Evolutionary conservation across 2,113 vertebrate species (phyloP), one percentile per base, ranked within the genome.

Genomic region (Setophaga kirtlandii): DNA sequence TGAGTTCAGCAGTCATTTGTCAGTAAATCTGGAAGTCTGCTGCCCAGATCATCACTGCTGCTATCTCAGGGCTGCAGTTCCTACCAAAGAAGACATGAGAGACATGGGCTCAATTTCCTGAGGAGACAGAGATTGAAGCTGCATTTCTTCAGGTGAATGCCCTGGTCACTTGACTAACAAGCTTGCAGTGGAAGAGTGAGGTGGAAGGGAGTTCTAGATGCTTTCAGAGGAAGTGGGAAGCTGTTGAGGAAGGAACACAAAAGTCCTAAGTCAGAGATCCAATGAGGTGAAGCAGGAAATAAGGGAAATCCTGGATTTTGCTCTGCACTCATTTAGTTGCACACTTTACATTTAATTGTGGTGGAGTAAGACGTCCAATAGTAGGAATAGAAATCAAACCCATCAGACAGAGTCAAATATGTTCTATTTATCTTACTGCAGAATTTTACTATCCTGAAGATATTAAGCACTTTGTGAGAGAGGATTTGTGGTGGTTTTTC

Each of bases 311-410:
- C 12, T 64, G 19, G 19, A 44, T 44, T 88, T 92, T 64, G 9
- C 18, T 47, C 27, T 47, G 21, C 23, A 13, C 4, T 31, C 8
- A 47, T 68, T 64, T 68, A 71, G 58, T 82, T 55, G 20, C 39
- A 16, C 5, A 3, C 5, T 75, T 84, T 5, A 0, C 5, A 28
- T 58, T 88, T 84, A 44, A 37, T 6, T 46, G 28, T 53, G 10
- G 4, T 58, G n/a, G 9, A 4, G 3, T 67, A n/a, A 53, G 20
- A 56, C 37, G 4, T 7, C 24, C 0, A 0, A 11, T 39, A 70
- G 12, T 31, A 76, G 7, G 17, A 85, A 39, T 2, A 63, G 20
- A 90, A 87, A 46, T 70, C 41, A 81, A 53, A 49, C 2, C 2
- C 10, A 15, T 41, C 44, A 39, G 42, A 58, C n/a, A 35, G 53